These are phyloP conservation scores for Pseudomyrmex flavicornis DNA, from an alignment of 1,140 invertebrate genomes.

Conservation along the genomic window DNA sequence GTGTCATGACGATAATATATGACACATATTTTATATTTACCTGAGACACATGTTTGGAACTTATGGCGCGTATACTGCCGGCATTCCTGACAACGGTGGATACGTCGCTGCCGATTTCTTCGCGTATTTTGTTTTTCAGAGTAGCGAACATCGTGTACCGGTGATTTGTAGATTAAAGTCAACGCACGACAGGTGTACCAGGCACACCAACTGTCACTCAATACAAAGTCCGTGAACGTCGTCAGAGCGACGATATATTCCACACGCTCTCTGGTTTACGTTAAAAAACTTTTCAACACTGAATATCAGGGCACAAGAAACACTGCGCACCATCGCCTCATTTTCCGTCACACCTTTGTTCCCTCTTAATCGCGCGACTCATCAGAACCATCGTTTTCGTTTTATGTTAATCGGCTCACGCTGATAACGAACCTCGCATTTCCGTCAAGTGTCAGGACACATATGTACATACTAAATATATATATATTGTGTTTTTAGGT, in stretches of 20 bases:
- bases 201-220: constrained; percentile 74
- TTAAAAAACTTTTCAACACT: not conserved
- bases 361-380: not conserved
- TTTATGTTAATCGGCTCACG: not conserved
- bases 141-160: constrained; percentile 87
- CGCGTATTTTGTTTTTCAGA: constrained; percentile 90
- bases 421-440: not conserved
- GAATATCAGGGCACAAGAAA: not conserved
- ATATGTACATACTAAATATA: no score
- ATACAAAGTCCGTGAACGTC: not conserved
- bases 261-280: not conserved
- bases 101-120: constrained; percentile 90
- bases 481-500: no score
- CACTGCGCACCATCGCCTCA: not conserved
- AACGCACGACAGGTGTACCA: constrained; percentile 35
- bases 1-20: not conserved
- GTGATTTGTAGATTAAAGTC: not conserved
- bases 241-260: not conserved
- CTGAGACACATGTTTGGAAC: constrained; percentile 85
- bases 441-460: no score
- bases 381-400: not conserved
- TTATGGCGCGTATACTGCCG: constrained; percentile 85
- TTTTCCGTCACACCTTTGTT: not conserved
- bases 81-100: constrained; percentile 85
- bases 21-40: constrained; percentile 68